phyloP scores from a whole-genome alignment of 2,797 vertebrate species.

The Balearica regulorum region DNA sequence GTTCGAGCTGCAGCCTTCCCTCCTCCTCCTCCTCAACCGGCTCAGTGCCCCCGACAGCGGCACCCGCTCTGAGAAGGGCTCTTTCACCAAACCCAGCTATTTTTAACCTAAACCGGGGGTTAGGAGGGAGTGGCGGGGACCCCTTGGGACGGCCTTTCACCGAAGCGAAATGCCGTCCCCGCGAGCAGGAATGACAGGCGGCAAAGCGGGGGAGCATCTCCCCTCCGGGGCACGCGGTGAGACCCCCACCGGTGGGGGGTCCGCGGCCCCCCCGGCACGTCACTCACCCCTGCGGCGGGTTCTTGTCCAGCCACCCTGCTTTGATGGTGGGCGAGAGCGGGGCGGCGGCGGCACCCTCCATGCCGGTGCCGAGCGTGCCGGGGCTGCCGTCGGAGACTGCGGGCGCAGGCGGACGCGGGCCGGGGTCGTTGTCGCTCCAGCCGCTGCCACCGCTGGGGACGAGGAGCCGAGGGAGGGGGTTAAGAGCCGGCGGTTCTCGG shows the following conservation, averaged over 20 bases:
- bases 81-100: neutral
- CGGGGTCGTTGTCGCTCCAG: neutral
- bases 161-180: neutral
- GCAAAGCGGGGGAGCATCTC: no score
- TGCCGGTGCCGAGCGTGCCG: neutral
- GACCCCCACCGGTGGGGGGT: no score
- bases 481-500: neutral
- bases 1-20: neutral
- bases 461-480: neutral
- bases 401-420: neutral
- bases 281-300: conserved; percentile 90
- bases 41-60: neutral
- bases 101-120: neutral
- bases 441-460: neutral
- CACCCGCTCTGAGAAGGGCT: neutral
- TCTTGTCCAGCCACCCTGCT: conserved; percentile 93
- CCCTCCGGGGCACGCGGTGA: neutral
- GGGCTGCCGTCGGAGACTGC: neutral
- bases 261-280: neutral
- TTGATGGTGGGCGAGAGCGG: conserved; percentile 76
- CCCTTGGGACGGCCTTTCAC: neutral
- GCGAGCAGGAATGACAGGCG: neutral
- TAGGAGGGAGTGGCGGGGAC: neutral
- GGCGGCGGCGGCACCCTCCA: conserved; percentile 29
- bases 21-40: neutral